Conservation (phyloP, 2,888 invertebrate genomes). For the Ecdyonurus torrentis region DNA sequence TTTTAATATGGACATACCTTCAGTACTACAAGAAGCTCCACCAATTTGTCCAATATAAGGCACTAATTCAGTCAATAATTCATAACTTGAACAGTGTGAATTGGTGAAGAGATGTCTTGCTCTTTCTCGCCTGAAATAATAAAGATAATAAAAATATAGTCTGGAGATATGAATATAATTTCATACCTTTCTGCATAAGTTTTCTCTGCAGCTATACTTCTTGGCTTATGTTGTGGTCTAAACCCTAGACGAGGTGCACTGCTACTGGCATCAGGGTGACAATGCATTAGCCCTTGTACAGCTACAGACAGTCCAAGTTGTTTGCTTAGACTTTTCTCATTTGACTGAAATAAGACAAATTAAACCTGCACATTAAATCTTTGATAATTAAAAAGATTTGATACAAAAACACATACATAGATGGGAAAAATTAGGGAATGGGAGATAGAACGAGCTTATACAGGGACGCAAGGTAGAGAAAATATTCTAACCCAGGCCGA, state of each 20-base stretch:
- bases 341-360: too few species aligned
- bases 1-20: too few species aligned
- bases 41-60: not conserved
- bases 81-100: not conserved
- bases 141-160: not conserved
- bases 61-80: not conserved
- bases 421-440: too few species aligned
- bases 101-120: not conserved
- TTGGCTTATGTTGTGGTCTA: not conserved
- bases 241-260: not conserved
- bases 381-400: too few species aligned
- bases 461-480: too few species aligned
- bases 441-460: too few species aligned
- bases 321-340: not conserved
- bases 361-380: too few species aligned
- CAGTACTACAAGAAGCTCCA: not conserved
- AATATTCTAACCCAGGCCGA: too few species aligned
- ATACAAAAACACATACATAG: too few species aligned
- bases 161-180: not conserved
- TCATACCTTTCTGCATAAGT: not conserved
- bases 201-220: not conserved
- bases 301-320: not conserved
- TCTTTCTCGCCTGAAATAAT: not conserved
- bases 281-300: not conserved
- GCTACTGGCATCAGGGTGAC: not conserved